Evolutionary conservation across 2,888 invertebrate genomes (phyloP).

Genomic region (Cyclophora punctaria): DNA sequence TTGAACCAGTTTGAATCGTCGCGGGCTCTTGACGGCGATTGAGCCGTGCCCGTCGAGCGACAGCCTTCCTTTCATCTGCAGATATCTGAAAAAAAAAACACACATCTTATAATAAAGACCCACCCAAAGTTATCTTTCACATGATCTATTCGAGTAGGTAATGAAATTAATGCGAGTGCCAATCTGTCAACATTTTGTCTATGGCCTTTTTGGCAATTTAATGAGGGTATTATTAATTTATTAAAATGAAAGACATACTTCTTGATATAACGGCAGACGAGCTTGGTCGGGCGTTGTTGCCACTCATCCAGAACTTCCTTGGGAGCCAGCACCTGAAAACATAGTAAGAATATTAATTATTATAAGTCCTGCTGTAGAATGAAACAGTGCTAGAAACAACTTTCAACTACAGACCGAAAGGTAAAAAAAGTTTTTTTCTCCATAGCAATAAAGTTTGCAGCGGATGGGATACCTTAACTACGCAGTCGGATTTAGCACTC

Average conservation of each 20-base stretch:
- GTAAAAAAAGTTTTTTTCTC: too few relatives aligned
- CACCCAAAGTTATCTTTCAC: too few relatives aligned
- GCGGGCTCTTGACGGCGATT: conserved; percentile 87
- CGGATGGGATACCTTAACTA: too few relatives aligned
- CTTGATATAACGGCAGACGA: conserved; percentile 89
- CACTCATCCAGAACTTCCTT: conserved; percentile 93
- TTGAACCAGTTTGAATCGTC: conserved; percentile 91
- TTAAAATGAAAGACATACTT: conserved; percentile 44
- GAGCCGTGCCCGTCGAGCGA: conserved; percentile 85
- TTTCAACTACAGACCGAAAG: too few relatives aligned
- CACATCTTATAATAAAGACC: background rate
- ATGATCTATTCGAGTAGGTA: too few relatives aligned
- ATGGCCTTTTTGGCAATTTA: background rate
- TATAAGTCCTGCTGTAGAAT: too few relatives aligned
- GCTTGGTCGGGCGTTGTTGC: conserved; percentile 90
- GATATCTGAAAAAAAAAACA: conserved; percentile 53
- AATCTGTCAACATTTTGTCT: too few relatives aligned
- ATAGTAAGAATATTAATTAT: too few relatives aligned
- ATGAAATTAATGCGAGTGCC: too few relatives aligned
- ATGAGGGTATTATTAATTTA: background rate
- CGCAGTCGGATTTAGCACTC: too few relatives aligned
- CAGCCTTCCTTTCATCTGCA: conserved; percentile 85
- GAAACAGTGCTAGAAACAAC: too few relatives aligned
- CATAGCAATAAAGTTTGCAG: too few relatives aligned
- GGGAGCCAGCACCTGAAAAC: conserved; percentile 83